These are phyloP conservation scores for Drosophila oshimai DNA, from an alignment of 1,140 invertebrate species.

Conservation along the genomic window DNA sequence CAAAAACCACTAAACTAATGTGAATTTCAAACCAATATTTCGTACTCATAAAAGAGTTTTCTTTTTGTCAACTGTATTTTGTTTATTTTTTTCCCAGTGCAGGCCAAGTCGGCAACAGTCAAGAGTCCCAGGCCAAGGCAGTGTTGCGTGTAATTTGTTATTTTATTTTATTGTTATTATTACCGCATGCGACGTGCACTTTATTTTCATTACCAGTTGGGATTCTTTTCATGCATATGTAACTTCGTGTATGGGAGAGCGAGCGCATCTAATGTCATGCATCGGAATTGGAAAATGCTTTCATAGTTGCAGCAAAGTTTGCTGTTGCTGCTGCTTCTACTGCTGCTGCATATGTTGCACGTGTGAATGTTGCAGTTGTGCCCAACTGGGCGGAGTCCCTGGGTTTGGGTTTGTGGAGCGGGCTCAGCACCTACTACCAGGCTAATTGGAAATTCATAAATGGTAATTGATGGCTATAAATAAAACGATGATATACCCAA, in stretches of 20 bases:
- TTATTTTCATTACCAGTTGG: conserved; percentile 81
- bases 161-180: conserved; percentile 82
- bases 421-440: conserved; percentile 49
- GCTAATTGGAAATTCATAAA: conserved; percentile 72
- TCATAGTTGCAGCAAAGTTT: conserved; percentile 32
- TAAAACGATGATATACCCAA: conserved; percentile 39
- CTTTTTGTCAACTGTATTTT: too few species aligned
- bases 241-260: conserved; percentile 61
- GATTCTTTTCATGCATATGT: conserved; percentile 75
- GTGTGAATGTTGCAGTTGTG: conserved; percentile 60
- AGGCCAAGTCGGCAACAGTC: conserved; percentile 6
- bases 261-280: conserved; percentile 47
- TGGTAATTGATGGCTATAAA: conserved; percentile 68
- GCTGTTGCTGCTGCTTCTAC: background rate
- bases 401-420: background rate
- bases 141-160: conserved; percentile 82
- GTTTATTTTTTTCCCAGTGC: conserved; percentile 10
- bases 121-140: conserved; percentile 38
- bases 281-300: conserved; percentile 50
- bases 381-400: conserved; percentile 4
- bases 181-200: conserved; percentile 80
- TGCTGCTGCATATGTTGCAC: conserved; percentile 47
- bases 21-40: too few species aligned
- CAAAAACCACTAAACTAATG: too few species aligned
- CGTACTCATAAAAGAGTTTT: too few species aligned